Base-by-base conservation (phyloP, 2,113 vertebrate species). In the Menura novaehollandiae region DNA sequence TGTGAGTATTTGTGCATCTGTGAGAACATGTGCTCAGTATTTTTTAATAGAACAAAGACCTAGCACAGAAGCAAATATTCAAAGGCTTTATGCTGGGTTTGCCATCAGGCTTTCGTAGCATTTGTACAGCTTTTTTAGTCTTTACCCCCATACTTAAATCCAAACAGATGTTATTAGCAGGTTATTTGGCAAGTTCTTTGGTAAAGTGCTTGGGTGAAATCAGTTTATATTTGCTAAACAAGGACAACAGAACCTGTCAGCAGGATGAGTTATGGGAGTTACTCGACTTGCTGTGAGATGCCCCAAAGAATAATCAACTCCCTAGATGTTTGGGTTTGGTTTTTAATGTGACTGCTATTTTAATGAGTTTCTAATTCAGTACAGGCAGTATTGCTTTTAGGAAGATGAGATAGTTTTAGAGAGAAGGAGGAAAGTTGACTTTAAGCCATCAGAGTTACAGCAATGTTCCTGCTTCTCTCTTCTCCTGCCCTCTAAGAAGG, bases 321-420 rank as follows among this genome's bases (percentile, higher is more conserved):
- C 59, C 4, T 64, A 67, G 14, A 7, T 78, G 27, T 77, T 78
- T 75, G 19, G 10, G 13, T 82, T 75, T 82, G 20, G 0, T 55
- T 89, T 78, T 52, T 71, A 33, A 28, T 27, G 35, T 52, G 56
- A 9, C 23, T 82, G 35, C 33, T 60, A 44, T 49, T 21, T 35
- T 67, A 92, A 87, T 44, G 32, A 41, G 18, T 68, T 80, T 84
- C 69, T 88, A 89, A 91, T 59, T 75, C 69, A 92, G 21, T 24
- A 43, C 41, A 51, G 23, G 21, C 8, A n/a, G 8, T 59, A 66
- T 15, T 91, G 62, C 7, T 86, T 44, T 95, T 85, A 72, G 22
- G 35, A 60, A 72, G 44, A 80, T 37, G 13, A 76, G 23, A 16
- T 0, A 76, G 11, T 52, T 52, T 62, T 33, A 84, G 37, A 37